phyloP scores from a whole-genome alignment of 2,797 vertebrate genomes.

The Mycteria americana region DNA sequence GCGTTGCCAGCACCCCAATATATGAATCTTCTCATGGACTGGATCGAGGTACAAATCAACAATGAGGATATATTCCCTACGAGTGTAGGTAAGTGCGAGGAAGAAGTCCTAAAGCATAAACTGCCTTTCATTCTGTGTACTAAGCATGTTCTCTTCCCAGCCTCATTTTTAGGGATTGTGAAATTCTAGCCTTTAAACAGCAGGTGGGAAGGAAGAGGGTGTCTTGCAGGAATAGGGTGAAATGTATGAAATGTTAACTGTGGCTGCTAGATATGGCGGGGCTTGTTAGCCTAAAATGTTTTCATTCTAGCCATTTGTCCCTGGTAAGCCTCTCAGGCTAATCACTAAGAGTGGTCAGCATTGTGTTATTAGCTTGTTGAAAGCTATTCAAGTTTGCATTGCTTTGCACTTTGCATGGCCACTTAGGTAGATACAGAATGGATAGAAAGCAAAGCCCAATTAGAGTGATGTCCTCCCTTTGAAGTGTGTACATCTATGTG shows the following conservation, averaged over 20 bases:
- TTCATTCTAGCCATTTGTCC: not conserved
- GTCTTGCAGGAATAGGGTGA: not conserved
- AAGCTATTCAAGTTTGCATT: not conserved
- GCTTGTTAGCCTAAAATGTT: not conserved
- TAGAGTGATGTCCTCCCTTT: not conserved
- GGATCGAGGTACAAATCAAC: slow-evolving; percentile 86
- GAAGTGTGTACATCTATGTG: not conserved
- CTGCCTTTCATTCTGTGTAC: not conserved
- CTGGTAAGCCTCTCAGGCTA: not conserved
- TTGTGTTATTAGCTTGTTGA: not conserved
- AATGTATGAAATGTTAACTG: not conserved
- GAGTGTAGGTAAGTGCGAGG: slow-evolving; percentile 76
- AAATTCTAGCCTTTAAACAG: not conserved
- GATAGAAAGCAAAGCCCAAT: not conserved
- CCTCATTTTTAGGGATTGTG: not conserved
- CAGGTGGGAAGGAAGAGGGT: not conserved
- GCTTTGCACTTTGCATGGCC: not conserved
- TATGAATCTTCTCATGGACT: slow-evolving; percentile 88
- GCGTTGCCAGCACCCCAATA: slow-evolving; percentile 83
- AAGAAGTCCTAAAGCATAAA: not conserved
- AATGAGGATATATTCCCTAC: slow-evolving; percentile 86
- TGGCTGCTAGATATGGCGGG: not conserved
- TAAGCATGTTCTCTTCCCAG: not conserved
- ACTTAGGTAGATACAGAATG: not conserved
- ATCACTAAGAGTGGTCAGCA: not conserved